Conservation (phyloP, 2,797 vertebrate species). For the Spinibarbus caldwelli region DNA sequence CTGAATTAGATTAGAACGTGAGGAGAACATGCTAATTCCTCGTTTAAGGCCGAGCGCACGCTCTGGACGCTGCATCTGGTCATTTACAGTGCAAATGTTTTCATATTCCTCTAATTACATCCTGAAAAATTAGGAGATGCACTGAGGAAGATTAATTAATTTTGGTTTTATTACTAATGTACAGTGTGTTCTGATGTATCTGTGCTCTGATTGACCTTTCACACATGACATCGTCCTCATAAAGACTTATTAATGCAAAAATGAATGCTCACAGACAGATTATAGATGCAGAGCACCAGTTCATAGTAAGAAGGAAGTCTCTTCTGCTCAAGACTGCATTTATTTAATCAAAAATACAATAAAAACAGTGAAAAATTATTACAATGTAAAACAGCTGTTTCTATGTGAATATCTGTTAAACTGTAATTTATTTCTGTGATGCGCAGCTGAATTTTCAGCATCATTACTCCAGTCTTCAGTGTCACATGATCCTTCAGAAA, state of each 20-base stretch:
- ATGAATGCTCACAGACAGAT: background rate
- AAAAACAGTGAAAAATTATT: background rate
- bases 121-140: background rate
- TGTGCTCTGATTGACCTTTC: background rate
- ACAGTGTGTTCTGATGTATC: slow-evolving; percentile 3
- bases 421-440: background rate
- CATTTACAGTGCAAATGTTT: background rate
- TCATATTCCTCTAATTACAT: background rate
- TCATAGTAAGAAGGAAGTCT: background rate
- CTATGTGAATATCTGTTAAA: background rate
- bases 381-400: background rate
- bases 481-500: background rate
- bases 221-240: background rate
- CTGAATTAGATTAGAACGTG: slow-evolving; percentile 67
- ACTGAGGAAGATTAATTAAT: background rate
- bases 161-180: background rate
- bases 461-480: background rate
- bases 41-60: slow-evolving; percentile 59
- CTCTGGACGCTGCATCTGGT: slow-evolving; percentile 11
- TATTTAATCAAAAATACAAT: background rate
- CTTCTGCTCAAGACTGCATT: background rate
- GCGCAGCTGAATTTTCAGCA: background rate
- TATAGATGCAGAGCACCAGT: background rate
- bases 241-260: background rate
- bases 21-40: slow-evolving; percentile 69